phyloP scores from a whole-genome alignment of 2,888 invertebrate genomes.

The Tyria jacobaeae region DNA sequence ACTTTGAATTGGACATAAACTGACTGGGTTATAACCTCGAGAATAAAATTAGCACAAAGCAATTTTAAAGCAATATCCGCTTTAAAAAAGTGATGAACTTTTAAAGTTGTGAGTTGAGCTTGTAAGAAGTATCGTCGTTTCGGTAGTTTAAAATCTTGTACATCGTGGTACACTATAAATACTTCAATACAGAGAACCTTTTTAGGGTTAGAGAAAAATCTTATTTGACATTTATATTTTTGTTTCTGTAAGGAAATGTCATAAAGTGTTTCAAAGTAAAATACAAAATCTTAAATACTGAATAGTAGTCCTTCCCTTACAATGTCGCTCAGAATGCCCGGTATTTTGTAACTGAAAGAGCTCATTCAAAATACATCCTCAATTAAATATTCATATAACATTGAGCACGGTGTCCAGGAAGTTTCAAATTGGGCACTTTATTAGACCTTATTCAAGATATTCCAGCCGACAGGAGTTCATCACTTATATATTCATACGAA shows the following conservation, averaged over 20 bases:
- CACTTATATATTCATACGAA: conserved; percentile 17
- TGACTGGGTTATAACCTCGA: too few species aligned
- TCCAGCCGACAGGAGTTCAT: conserved; percentile 9
- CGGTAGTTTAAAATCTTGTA: too few species aligned
- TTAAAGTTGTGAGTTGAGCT: too few species aligned
- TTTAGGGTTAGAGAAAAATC: too few species aligned
- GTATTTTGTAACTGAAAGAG: conserved; percentile 12
- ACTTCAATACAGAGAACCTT: too few species aligned
- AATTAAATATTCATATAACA: conserved; percentile 24
- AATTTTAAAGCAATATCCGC: too few species aligned
- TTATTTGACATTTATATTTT: too few species aligned
- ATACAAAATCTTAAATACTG: neutral
- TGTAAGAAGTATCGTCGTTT: too few species aligned
- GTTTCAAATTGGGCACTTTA: conserved; percentile 22
- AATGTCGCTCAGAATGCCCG: neutral
- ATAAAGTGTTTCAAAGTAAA: neutral
- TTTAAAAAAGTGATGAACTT: too few species aligned
- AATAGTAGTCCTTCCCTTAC: conserved; percentile 1
- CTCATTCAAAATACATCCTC: conserved; percentile 17
- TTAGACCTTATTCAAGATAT: conserved; percentile 20
- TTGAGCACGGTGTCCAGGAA: conserved; percentile 20
- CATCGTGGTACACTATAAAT: too few species aligned
- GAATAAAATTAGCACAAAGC: too few species aligned
- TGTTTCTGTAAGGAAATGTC: neutral
- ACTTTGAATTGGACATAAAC: too few species aligned